Evolutionary conservation across 2,888 invertebrate species (phyloP).

Genomic region (Hypomecis atomaria): DNA sequence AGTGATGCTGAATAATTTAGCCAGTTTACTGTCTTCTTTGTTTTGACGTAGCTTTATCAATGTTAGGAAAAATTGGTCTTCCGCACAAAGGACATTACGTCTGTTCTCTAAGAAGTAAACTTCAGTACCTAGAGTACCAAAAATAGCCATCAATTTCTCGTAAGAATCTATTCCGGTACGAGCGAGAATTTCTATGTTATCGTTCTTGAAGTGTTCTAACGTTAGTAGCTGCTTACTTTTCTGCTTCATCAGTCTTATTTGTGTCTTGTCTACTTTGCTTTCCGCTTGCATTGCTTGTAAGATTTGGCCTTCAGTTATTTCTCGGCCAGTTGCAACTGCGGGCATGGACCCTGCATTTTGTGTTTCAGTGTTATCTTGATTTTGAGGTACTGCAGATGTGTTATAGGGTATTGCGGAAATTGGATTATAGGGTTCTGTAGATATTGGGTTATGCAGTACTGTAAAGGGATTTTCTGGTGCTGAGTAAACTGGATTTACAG

Average conservation of each 20-base stretch:
- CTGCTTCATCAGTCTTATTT: constrained; percentile 1
- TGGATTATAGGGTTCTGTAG: not conserved
- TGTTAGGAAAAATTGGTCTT: constrained; percentile 9
- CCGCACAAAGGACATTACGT: constrained; percentile 4
- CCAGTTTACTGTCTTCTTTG: not conserved
- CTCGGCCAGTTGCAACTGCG: not conserved
- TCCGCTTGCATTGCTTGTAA: constrained; percentile 6
- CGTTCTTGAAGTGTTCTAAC: not conserved
- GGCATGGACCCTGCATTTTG: not conserved
- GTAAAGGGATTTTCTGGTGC: no score
- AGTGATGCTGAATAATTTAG: constrained; percentile 2
- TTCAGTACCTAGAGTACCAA: not conserved
- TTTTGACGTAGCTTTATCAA: constrained; percentile 5
- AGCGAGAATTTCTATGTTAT: not conserved
- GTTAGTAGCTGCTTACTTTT: constrained; percentile 2
- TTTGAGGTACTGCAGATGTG: not conserved
- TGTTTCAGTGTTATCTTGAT: not conserved
- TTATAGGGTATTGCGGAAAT: not conserved
- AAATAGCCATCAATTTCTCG: not conserved
- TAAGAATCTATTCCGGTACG: not conserved
- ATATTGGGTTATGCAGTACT: no score
- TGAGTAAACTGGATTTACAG: no score
- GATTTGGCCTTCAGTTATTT: constrained; percentile 6
- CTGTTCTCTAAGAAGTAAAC: constrained; percentile 6
- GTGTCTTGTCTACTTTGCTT: not conserved